Percentiles rank a stretch among this genome's conserved stretches.
Conservation (phyloP, 1,140 invertebrate genomes). For the Zaprionus inermis region DNA sequence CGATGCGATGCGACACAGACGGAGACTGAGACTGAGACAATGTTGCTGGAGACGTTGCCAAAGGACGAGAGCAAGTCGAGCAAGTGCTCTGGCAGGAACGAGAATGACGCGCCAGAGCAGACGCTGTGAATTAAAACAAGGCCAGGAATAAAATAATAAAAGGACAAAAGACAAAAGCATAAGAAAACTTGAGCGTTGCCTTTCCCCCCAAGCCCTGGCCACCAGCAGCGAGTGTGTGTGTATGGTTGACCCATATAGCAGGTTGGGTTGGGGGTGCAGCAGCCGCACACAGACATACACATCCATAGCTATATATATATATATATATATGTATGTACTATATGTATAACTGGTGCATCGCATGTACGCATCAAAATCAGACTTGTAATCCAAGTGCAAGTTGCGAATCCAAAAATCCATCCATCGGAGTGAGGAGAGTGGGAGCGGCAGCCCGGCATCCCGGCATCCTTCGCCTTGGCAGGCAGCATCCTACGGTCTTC, state of each 20-base stretch:
- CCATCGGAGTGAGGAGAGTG: slow-evolving; percentile 60
- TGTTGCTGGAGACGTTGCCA: slow-evolving; percentile 56
- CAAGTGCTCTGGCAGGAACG: not conserved
- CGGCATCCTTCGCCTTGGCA: slow-evolving; percentile 24
- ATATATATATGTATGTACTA: slow-evolving; percentile 14
- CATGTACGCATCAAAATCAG: slow-evolving; percentile 83
- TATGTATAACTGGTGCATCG: slow-evolving; percentile 14
- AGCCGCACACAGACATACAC: slow-evolving; percentile 16
- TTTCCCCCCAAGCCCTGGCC: not conserved
- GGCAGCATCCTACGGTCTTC: slow-evolving; percentile 28
- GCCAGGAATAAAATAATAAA: slow-evolving; percentile 83
- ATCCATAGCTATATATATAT: slow-evolving; percentile 7
- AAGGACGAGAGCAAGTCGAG: slow-evolving; percentile 31
- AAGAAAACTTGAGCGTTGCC: slow-evolving; percentile 71
- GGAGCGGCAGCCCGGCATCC: too few species aligned
- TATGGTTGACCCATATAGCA: slow-evolving; percentile 63
- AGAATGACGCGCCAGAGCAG: slow-evolving; percentile 75
- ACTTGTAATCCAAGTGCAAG: slow-evolving; percentile 83
- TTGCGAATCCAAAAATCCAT: slow-evolving; percentile 83
- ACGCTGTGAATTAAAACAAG: slow-evolving; percentile 83
- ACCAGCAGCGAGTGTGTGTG: slow-evolving; percentile 9
- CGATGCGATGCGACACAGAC: not conserved
- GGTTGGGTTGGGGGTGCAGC: slow-evolving; percentile 29
- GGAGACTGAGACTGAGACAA: slow-evolving; percentile 61
- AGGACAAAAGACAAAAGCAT: slow-evolving; percentile 80